Percentiles rank a stretch among this genome's conserved stretches.
phyloP scores from a whole-genome alignment of 2,797 vertebrate species.

The Prunella strophiata region DNA sequence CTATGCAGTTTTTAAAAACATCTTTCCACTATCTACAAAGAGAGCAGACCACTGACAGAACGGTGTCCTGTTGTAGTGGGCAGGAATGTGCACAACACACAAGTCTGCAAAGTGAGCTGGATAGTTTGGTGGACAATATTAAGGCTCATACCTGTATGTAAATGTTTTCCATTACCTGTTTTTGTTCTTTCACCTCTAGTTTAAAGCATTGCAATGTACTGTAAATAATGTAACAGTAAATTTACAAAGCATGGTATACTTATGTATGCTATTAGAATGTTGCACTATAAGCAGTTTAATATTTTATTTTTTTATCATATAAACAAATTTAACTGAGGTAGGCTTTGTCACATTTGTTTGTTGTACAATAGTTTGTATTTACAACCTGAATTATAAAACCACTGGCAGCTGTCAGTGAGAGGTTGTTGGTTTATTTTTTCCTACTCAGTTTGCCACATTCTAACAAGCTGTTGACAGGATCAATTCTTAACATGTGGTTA shows the following conservation, averaged over 20 bases:
- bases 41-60: conserved; percentile 40
- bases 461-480: background rate
- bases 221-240: conserved; percentile 35
- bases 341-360: conserved; percentile 38
- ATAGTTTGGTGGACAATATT: conserved; percentile 38
- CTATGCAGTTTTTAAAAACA: conserved; percentile 56
- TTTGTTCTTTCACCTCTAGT: conserved; percentile 36
- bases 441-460: background rate
- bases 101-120: background rate
- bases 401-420: conserved; percentile 17
- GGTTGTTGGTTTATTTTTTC: background rate
- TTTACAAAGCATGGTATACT: conserved; percentile 71
- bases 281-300: conserved; percentile 65
- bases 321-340: conserved; percentile 43
- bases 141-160: conserved; percentile 52
- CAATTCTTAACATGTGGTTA: background rate
- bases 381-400: conserved; percentile 33
- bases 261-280: conserved; percentile 53
- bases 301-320: conserved; percentile 68
- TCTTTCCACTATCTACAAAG: conserved; percentile 36
- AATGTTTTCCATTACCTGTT: conserved; percentile 35
- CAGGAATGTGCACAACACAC: background rate
- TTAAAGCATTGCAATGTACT: conserved; percentile 47
- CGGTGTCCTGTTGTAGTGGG: background rate
- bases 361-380: conserved; percentile 54